phyloP scores from a whole-genome alignment of 2,888 invertebrate genomes.

The Balanococcus diminutus region DNA sequence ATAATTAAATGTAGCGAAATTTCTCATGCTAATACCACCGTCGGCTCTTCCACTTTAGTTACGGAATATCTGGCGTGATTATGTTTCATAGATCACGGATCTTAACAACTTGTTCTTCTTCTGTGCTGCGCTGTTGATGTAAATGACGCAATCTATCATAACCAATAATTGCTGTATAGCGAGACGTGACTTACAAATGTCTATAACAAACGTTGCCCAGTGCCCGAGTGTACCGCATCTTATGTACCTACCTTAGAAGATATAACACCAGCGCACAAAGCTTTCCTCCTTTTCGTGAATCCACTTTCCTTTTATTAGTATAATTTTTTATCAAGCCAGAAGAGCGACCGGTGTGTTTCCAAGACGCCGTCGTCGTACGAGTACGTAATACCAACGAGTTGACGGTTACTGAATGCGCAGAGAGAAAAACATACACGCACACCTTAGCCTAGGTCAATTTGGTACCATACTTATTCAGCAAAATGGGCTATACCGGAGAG shows the following conservation, averaged over 20 bases:
- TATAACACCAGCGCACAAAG: too few species aligned
- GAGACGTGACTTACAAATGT: conserved; percentile 46
- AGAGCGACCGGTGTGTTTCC: neutral
- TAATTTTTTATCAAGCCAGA: neutral
- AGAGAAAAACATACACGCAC: neutral
- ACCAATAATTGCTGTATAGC: conserved; percentile 45
- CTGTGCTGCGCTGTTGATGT: conserved; percentile 4
- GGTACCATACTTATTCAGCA: neutral
- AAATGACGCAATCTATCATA: conserved; percentile 49
- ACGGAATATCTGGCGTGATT: conserved; percentile 48
- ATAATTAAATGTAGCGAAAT: conserved; percentile 36
- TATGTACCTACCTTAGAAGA: too few species aligned
- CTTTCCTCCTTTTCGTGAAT: conserved; percentile 31
- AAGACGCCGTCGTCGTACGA: too few species aligned
- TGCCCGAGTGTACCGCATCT: too few species aligned
- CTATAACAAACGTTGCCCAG: conserved; percentile 4
- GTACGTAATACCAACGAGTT: neutral
- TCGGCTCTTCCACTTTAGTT: conserved; percentile 43
- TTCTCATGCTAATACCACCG: conserved; percentile 10
- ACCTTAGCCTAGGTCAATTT: neutral
- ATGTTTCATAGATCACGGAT: conserved; percentile 50
- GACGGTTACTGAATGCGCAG: neutral
- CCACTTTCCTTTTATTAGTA: conserved; percentile 18
- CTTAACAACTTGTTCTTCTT: conserved; percentile 36
- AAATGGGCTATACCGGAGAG: too few species aligned